These are phyloP conservation scores for Furnarius figulus DNA, from an alignment of 2,113 vertebrate genomes.

Conservation along the genomic window DNA sequence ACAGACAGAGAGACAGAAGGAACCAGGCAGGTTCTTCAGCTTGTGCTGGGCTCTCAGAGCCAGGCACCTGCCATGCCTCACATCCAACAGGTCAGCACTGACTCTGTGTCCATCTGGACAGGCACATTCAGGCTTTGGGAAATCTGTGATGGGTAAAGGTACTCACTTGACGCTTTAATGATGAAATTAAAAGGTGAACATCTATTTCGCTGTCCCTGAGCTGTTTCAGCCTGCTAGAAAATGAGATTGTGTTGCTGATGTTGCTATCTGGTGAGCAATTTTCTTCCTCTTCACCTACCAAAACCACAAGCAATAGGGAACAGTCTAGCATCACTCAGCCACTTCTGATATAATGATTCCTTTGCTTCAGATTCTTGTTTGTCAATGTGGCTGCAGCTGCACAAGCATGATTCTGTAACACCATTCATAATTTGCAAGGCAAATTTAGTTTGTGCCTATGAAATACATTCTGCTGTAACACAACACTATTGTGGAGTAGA, in stretches of 20 bases:
- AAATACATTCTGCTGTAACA: not conserved
- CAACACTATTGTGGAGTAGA: not conserved
- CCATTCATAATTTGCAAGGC: not conserved
- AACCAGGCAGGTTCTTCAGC: not conserved
- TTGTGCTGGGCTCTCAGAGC: not conserved
- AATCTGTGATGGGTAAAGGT: not conserved
- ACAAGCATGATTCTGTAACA: not conserved
- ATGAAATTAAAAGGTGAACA: not conserved
- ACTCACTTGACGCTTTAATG: not conserved
- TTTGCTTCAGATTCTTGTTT: not conserved
- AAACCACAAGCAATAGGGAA: not conserved
- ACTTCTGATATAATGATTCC: not conserved
- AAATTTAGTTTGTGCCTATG: not conserved
- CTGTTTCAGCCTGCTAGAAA: not conserved
- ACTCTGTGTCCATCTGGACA: not conserved
- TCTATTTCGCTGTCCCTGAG: not conserved
- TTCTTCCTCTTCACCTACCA: not conserved
- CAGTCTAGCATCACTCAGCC: not conserved
- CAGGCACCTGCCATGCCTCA: rapidly evolving
- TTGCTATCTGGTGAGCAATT: not conserved
- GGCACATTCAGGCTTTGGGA: not conserved
- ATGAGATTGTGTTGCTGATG: not conserved
- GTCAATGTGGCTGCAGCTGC: not conserved
- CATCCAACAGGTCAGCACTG: not conserved
- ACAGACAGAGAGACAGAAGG: not conserved